Evolutionary conservation across 2,888 invertebrate genomes (phyloP), one percentile per base, ranked within the genome.

Genomic region (Heliconius ismenius): DNA sequence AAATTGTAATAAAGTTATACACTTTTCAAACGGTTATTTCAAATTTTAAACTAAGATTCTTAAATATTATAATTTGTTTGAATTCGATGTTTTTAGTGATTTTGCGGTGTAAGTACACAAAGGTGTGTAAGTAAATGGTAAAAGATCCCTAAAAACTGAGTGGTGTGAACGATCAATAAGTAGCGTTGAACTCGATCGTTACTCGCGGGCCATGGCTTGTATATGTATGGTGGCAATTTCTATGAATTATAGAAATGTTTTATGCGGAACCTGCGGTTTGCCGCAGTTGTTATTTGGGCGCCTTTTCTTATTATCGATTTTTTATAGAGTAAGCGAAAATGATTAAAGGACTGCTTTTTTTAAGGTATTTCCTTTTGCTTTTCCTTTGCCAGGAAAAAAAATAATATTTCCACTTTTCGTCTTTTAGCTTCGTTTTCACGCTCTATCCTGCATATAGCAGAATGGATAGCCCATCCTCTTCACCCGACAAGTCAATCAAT

Each of bases 221-320:
- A 28, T 4, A 15, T n/a, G 43, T 63, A 54, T 64, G 64, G 63
- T 64, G 26, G 63, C 43, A 64, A 73, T 49, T 73, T 64, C 13
- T 43, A 28, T 73, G 43, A 73, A 73, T 73, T 73, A 64, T 64
- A 63, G 26, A 73, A 73, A 49, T 28, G 64, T 49, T 73, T 73
- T n/a, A 64, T 28, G n/a, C 7, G 49, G 49, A 18, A 26, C 39
- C 18, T 24, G 13, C 24, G 39, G 39, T 1, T 24, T 39, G 67
- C 15, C 15, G 39, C 15, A 67, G 9, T 43, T 39, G 7, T 43
- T 39, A 24, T 39, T 67, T 39, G 10, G 39, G 13, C n/a, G n/a
- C 2, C 2, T 11, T 24, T 39, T 24, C 3, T 24, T 36, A 4
- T 10, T 11, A 4, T n/a, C 4, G n/a, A 18, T 36, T 36, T 65